Evolutionary conservation across 2,797 vertebrate species (phyloP), one percentile per base, ranked within the genome.

Genomic region (Emys orbicularis): DNA sequence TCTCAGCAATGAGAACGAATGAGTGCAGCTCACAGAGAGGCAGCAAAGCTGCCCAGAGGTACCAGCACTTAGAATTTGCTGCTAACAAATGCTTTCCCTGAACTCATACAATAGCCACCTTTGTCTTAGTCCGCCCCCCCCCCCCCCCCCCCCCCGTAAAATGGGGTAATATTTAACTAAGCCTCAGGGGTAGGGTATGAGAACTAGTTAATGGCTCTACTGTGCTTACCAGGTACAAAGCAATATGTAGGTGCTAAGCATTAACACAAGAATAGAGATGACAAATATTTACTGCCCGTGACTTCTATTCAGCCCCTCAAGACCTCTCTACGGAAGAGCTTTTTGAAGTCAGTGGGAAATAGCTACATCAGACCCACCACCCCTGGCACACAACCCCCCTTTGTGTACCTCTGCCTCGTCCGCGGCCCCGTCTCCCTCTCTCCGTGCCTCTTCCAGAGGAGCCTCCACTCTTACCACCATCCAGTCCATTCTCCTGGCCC

Each of bases 401-500:
- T 56, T 3, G 47, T 53, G 90, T 96, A 99, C 99, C 99, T 99
- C 99, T 98, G 98, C 99, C 99, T 99, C 99, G 98, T 94, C 99
- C 99, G 93, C 99, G 98, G 85, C 99, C 99, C 91, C 99, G 98
- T 88, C 99, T 98, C 80, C 99, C 99, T 97, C 99, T 98, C 97
- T 99, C 99, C 13, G 98, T 98, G 92, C 99, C 99, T 98, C 99
- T 98, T 95, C 99, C 99, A 50, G 98, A 98, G 27, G 99, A 95
- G 52, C 98, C 99, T 86, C 98, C 98, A 5, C 98, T 98, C 97
- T 99, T 99, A 49, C 98, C 97, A 56, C 98, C 99, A 54, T 99
- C 99, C 86, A 99, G 95, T 82, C 99, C 99, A 25, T 99, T 99
- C 97, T 99, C 99, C 98, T 99, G 99, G 93, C 99, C 99, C 79